Evolutionary conservation across 2,888 invertebrate genomes (phyloP), one percentile per base, ranked within the genome.

Genomic region (Pterobdella sp.): DNA sequence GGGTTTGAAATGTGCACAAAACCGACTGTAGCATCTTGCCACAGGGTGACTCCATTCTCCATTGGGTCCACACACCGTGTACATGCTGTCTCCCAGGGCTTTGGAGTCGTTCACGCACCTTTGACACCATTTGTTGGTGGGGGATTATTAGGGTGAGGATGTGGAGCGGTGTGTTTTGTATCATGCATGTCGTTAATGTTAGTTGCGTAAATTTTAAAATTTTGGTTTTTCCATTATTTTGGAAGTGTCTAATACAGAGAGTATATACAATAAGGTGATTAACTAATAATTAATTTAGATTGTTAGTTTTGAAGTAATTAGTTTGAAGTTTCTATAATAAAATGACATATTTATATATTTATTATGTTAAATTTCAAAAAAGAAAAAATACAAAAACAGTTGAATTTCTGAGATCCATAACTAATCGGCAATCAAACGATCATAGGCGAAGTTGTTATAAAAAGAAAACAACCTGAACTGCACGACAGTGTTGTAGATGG

Each of bases 41-140:
- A 63, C 36, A 3, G 60, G 63, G 26, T 63, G 34, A 63, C 35
- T 71, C 71, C 71, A 71, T 7, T 35, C 18, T 56, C 71, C 71
- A 63, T 71, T 26, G 2, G 42, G 63, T 22, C 32, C 37, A 36
- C 71, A 71, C 26, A 32, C 56, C 14, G 63, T 63, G 1, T 29
- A 60, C 60, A 69, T n/a, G 56, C 71, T 71, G 71, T 63, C 71
- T 31, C 35, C 71, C n/a, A 34, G 18, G 1, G 71, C 31, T 35
- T 56, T 71, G 14, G 60, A 56, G n/a, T 56, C 60, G 60, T 56
- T 56, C n/a, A 56, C 60, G 60, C 60, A 56, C n/a, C 60, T 56
- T 42, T 42, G 42, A 14, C 10, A 14, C 10, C 18, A 18, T 56
- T 22, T 56, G 60, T 7, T 4, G 4, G 60, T 56, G 7, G 4